These are phyloP conservation scores for Malurus splendens DNA, from an alignment of 2,797 vertebrate species.

Conservation along the genomic window DNA sequence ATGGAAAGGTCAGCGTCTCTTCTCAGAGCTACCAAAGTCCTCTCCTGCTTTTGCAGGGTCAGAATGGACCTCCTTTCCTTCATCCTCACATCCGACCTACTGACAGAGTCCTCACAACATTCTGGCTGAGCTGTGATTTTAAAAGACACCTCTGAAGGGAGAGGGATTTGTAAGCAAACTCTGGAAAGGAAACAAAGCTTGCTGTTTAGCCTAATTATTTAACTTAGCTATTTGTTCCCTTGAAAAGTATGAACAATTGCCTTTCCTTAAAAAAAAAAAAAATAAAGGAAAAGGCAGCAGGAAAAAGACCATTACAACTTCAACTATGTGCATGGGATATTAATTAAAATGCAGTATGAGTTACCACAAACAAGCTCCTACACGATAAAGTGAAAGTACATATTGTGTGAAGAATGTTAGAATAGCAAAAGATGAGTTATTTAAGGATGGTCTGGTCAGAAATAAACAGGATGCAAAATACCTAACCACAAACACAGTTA, in stretches of 20 bases:
- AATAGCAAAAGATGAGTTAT: slow-evolving; percentile 13
- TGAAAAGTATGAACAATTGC: background rate
- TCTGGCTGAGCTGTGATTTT: slow-evolving; percentile 29
- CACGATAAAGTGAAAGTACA: background rate
- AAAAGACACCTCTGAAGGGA: slow-evolving; percentile 30
- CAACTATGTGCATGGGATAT: slow-evolving; percentile 9
- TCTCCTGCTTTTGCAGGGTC: slow-evolving; percentile 42
- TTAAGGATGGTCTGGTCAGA: slow-evolving; percentile 69
- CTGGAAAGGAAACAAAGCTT: background rate
- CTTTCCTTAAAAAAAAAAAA: background rate
- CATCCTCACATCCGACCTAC: slow-evolving; percentile 27
- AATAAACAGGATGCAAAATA: slow-evolving; percentile 71
- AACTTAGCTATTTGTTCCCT: slow-evolving; percentile 13
- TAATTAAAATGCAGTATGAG: slow-evolving; percentile 8
- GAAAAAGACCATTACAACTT: slow-evolving; percentile 36
- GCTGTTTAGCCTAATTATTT: background rate
- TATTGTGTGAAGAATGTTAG: background rate
- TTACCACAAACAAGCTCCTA: background rate
- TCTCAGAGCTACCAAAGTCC: slow-evolving; percentile 57
- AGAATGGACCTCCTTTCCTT: slow-evolving; percentile 44
- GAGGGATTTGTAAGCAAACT: slow-evolving; percentile 11
- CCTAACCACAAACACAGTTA: slow-evolving; percentile 22
- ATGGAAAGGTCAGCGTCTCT: slow-evolving; percentile 60
- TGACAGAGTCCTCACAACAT: slow-evolving; percentile 44
- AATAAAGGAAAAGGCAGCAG: background rate